Base-by-base conservation (phyloP, 2,888 invertebrate genomes). In the Mesorhabditis spiculigera region DNA sequence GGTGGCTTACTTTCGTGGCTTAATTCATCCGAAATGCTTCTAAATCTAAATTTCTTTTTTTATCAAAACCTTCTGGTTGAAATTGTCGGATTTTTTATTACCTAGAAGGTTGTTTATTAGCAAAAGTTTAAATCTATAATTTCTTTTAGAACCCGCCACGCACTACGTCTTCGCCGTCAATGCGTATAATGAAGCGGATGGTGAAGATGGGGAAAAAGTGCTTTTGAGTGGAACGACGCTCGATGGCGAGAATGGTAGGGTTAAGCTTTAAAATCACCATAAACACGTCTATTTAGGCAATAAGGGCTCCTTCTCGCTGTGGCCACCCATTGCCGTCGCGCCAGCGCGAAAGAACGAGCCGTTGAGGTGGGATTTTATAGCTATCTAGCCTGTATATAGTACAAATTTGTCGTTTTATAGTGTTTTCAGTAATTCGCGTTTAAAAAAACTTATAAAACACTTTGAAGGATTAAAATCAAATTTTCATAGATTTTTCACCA, bases 101-200 rank as follows among this genome's bases (percentile, higher is more conserved):
- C 28, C 3, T 28, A 28, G 28, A 28, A 28, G 28, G 28, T 28
- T 28, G 65, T 42, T 42, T 10, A 13, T n/a, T 5, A 41, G 67
- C 8, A 6, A 6, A 28, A n/a, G 45, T 61, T 41, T 73, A 2
- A 10, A 50, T 4, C 16, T 13, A 61, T 67, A 58, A 50, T 5
- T 10, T 61, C 13, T 28, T 75, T 61, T 70, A 80, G 80, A 71
- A 2, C 78, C 80, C 8, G 75, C 75, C 66, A 85, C 82, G 4
- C 78, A 79, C 8, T 85, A 85, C 68, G 81, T 85, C 5, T 81
- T 85, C 68, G 81, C 85, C 0, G 74, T 85, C 45, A 81, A 79
- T 43, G 82, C 85, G 1, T 85, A 85, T 75, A 85, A 85, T 63
- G 85, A 85, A 71, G 85, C 85, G 1, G 81, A 80, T 5, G 83